Percentiles rank a stretch among this genome's conserved stretches.
These are phyloP conservation scores for Atta cephalotes DNA, from an alignment of 1,140 invertebrate species.

Conservation along the genomic window DNA sequence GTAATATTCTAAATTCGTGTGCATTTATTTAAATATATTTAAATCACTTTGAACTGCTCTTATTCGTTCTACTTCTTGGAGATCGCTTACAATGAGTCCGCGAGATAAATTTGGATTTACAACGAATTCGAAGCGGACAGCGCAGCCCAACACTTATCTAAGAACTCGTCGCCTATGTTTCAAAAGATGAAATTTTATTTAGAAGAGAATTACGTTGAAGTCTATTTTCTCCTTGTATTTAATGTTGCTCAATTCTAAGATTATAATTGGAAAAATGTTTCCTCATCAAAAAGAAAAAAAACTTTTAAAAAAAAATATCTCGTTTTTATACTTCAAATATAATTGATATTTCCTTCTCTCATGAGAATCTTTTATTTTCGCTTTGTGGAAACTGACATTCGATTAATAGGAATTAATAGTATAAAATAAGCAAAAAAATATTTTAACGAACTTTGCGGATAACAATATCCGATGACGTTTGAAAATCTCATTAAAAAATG, in stretches of 20 bases:
- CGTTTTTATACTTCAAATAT: neutral
- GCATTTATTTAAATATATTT: neutral
- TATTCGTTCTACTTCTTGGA: constrained; percentile 9
- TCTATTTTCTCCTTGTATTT: neutral
- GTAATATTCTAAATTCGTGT: neutral
- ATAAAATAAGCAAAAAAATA: neutral
- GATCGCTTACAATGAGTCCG: constrained; percentile 11
- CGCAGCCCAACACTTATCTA: neutral
- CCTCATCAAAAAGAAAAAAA: neutral
- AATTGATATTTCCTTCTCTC: neutral
- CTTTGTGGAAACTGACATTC: neutral
- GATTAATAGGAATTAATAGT: neutral
- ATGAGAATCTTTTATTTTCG: neutral
- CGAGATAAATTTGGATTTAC: constrained; percentile 47
- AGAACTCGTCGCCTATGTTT: constrained; percentile 5
- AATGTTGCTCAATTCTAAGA: neutral
- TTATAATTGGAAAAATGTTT: neutral
- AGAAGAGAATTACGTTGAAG: constrained; percentile 26
- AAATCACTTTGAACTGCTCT: neutral
- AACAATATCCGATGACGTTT: neutral
- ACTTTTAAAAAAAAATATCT: neutral
- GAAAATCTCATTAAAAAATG: constrained; percentile 26
- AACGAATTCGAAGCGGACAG: neutral
- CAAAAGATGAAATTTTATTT: neutral
- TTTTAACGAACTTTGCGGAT: neutral